These are phyloP conservation scores for Drosophila subpulchrella DNA, from an alignment of 1,140 invertebrate species.

Conservation along the genomic window DNA sequence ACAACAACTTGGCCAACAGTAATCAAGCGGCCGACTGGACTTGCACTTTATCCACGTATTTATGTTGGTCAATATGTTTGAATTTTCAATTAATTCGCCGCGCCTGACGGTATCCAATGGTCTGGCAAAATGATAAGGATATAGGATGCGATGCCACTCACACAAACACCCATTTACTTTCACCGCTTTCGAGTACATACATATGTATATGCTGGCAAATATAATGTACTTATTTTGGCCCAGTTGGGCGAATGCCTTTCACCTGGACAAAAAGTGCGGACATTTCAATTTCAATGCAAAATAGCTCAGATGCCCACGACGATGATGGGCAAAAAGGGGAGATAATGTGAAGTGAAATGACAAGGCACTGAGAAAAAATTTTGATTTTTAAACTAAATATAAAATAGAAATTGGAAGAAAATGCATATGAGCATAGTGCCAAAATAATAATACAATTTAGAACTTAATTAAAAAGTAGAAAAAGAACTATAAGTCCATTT, in stretches of 20 bases:
- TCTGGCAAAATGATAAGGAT: slow-evolving; percentile 16
- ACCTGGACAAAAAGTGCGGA: slow-evolving; percentile 53
- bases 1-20: slow-evolving; percentile 13
- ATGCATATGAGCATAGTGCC: no score
- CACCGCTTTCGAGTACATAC: neutral
- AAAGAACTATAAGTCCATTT: no score
- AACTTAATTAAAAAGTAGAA: no score
- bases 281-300: slow-evolving; percentile 80
- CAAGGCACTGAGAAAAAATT: slow-evolving; percentile 10
- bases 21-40: slow-evolving; percentile 12
- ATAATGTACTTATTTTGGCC: slow-evolving; percentile 26
- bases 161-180: neutral
- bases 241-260: slow-evolving; percentile 34
- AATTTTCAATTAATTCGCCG: slow-evolving; percentile 40
- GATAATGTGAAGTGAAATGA: neutral
- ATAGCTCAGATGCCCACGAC: slow-evolving; percentile 43
- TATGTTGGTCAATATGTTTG: slow-evolving; percentile 32
- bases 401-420: neutral
- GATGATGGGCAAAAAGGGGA: neutral
- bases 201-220: neutral
- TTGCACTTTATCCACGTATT: slow-evolving; percentile 29
- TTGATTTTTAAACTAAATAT: neutral
- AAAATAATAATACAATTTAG: no score
- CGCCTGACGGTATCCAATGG: slow-evolving; percentile 6
- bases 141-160: neutral